Evolutionary conservation across 2,113 vertebrate species (phyloP).

Genomic region (Pipa parva): DNA sequence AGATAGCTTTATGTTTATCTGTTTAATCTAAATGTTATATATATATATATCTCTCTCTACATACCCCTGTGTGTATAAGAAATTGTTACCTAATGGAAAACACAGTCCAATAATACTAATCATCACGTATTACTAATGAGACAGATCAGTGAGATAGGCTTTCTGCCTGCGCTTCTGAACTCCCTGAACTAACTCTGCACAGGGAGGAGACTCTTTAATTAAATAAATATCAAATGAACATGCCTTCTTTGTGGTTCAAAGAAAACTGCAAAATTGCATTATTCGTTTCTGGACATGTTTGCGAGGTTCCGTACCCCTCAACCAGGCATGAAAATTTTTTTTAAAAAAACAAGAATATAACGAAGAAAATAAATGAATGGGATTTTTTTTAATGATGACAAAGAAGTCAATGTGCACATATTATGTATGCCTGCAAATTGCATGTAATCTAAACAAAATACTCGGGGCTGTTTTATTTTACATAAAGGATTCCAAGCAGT

Average conservation of each 20-base stretch:
- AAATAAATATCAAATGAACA: conserved; percentile 40
- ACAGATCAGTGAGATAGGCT: conserved; percentile 38
- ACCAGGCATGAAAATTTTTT: neutral
- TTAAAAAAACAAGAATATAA: neutral
- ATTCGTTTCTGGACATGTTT: neutral
- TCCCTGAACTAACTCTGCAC: conserved; percentile 35
- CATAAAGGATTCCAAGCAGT: no score
- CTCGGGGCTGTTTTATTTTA: no score
- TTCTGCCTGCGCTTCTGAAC: conserved; percentile 26
- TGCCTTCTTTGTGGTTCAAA: neutral
- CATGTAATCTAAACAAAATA: no score
- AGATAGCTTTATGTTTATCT: conserved; percentile 30
- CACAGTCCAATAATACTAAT: conserved; percentile 34
- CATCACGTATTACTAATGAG: conserved; percentile 31
- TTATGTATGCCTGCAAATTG: no score
- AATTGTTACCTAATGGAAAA: conserved; percentile 18
- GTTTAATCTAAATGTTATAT: conserved; percentile 28
- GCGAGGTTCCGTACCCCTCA: neutral
- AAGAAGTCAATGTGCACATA: no score
- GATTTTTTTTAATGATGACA: no score
- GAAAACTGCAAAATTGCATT: conserved; percentile 7
- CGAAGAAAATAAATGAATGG: neutral
- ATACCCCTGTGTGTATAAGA: conserved; percentile 2
- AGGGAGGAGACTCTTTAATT: conserved; percentile 38
- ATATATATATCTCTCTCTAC: conserved; percentile 7